Conservation (phyloP, 2,113 vertebrate genomes). For the Cettia cetti region DNA sequence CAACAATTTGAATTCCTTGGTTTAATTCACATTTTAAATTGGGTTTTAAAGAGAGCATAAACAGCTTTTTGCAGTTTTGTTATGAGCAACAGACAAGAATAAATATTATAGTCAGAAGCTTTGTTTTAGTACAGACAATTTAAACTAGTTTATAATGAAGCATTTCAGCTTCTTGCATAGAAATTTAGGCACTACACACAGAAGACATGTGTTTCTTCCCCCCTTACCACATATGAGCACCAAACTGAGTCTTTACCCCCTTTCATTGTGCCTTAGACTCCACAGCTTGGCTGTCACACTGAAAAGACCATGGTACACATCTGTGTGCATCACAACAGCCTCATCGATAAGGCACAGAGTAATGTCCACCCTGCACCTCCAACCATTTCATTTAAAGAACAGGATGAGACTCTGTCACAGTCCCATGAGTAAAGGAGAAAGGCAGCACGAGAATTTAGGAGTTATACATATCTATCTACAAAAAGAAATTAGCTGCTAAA, state of each 20-base stretch:
- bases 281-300: not conserved
- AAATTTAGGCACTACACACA: not conserved
- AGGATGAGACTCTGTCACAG: not conserved
- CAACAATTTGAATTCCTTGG: not conserved
- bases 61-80: not conserved
- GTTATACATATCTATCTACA: not conserved
- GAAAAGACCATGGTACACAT: not conserved
- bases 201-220: rapidly evolving
- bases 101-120: not conserved
- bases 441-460: not conserved
- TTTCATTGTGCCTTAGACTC: not conserved
- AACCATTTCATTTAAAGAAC: not conserved
- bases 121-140: not conserved
- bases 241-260: not conserved
- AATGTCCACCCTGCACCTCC: not conserved
- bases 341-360: not conserved
- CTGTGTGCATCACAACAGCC: not conserved
- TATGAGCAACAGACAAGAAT: not conserved
- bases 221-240: not conserved
- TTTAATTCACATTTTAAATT: not conserved
- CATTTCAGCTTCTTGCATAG: not conserved
- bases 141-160: not conserved
- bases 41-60: not conserved
- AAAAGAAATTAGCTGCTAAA: not conserved
- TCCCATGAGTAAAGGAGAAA: not conserved